A percentile compares a stretch with the other conserved stretches of the same genome.
phyloP scores from a whole-genome alignment of 1,140 invertebrate species.

The Conus ventricosus region DNA sequence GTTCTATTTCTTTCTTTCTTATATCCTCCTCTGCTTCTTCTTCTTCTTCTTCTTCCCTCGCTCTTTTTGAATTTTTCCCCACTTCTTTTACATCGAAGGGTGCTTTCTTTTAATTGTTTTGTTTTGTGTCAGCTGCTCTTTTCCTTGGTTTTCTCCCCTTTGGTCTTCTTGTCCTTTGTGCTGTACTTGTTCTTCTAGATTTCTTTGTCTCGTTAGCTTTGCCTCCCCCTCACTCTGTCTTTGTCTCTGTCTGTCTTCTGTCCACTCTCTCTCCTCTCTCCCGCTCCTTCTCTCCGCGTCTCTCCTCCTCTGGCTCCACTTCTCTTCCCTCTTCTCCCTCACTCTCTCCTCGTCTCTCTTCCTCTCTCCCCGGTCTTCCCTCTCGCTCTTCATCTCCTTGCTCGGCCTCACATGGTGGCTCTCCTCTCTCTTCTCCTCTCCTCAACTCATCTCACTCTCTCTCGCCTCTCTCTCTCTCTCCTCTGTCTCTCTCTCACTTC shows the following conservation, averaged over 20 bases:
- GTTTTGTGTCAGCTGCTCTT: not conserved
- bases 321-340: no score
- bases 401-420: no score
- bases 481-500: no score
- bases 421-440: no score
- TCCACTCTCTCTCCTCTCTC: not conserved
- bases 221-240: not conserved
- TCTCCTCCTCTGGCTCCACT: no score
- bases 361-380: not conserved
- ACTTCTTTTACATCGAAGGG: not conserved
- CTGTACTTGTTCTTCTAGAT: no score
- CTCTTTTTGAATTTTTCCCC: not conserved
- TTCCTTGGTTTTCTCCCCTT: not conserved
- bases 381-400: no score
- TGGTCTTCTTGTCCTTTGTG: not conserved
- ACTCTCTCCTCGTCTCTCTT: not conserved
- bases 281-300: no score
- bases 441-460: not conserved
- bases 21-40: not conserved
- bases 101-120: no score
- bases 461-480: no score
- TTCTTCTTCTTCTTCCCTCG: not conserved
- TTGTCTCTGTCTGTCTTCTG: not conserved
- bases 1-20: conserved; percentile 8
- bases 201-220: not conserved